Conservation (phyloP, 2,797 vertebrate genomes). For the Podarcis lilfordi region DNA sequence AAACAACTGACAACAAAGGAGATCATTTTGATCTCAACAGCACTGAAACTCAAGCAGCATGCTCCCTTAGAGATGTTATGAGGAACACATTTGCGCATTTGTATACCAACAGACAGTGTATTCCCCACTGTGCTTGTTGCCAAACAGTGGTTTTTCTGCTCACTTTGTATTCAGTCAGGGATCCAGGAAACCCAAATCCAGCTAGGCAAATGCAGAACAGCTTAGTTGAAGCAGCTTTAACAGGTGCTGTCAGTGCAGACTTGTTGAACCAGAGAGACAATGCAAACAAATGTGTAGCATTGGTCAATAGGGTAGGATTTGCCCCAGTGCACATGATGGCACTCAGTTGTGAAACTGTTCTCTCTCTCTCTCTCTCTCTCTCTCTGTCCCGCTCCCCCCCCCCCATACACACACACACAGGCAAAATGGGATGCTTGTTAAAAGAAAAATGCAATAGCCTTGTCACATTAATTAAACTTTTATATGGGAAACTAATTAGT, state of each 20-base stretch:
- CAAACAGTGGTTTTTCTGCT: conserved; percentile 78
- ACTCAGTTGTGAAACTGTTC: conserved; percentile 32
- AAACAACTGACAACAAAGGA: conserved; percentile 79
- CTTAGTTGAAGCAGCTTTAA: conserved; percentile 81
- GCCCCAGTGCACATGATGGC: conserved; percentile 51
- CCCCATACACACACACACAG: neutral
- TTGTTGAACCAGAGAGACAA: conserved; percentile 73
- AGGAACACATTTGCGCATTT: conserved; percentile 73
- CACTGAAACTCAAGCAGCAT: conserved; percentile 64
- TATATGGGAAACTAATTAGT: conserved; percentile 25
- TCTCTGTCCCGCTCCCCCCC: rapidly evolving
- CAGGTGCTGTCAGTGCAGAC: conserved; percentile 76
- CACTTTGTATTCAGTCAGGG: conserved; percentile 78
- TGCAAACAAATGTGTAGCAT: conserved; percentile 61
- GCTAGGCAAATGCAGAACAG: conserved; percentile 80
- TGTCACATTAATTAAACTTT: conserved; percentile 15
- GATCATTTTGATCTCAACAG: conserved; percentile 74
- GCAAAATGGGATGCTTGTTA: conserved; percentile 26
- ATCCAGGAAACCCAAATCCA: conserved; percentile 79
- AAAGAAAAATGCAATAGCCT: neutral
- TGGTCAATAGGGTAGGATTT: conserved; percentile 64
- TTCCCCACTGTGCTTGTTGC: conserved; percentile 80
- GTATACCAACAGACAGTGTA: conserved; percentile 74
- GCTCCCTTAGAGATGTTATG: conserved; percentile 68
- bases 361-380: neutral